These are phyloP conservation scores for Caenorhabditis parvicauda DNA, from an alignment of 2,888 invertebrate species.

Conservation along the genomic window DNA sequence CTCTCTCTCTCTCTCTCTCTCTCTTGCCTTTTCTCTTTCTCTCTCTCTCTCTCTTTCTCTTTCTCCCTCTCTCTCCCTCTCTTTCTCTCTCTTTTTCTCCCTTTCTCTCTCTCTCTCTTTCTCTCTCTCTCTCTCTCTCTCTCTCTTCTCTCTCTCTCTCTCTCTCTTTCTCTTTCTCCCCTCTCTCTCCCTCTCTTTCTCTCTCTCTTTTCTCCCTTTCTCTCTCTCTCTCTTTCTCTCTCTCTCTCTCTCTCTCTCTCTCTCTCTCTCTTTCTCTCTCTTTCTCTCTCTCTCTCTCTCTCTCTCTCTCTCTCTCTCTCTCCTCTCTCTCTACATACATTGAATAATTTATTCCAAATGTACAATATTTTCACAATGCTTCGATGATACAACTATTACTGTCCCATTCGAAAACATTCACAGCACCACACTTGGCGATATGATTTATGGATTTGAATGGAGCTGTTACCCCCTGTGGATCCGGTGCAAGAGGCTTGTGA, in stretches of 20 bases:
- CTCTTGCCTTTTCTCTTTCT: not conserved
- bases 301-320: not conserved
- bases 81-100: not conserved
- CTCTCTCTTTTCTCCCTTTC: not conserved
- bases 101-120: not conserved
- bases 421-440: conserved; percentile 64
- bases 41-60: not conserved
- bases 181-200: not conserved
- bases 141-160: not conserved
- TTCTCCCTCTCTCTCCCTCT: not conserved
- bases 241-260: conserved; percentile 1
- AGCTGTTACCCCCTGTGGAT: conserved; percentile 46
- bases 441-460: conserved; percentile 63
- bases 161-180: not conserved
- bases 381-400: conserved; percentile 19
- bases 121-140: too few relatives aligned
- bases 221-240: not conserved
- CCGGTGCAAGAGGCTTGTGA: conserved; percentile 58
- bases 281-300: too few relatives aligned
- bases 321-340: not conserved
- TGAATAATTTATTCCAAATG: not conserved
- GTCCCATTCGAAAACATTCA: conserved; percentile 64
- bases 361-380: conserved; percentile 3
- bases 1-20: not conserved
- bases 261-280: not conserved